Conservation (phyloP, 2,113 vertebrate species). For the Pseudopodoces humilis region DNA sequence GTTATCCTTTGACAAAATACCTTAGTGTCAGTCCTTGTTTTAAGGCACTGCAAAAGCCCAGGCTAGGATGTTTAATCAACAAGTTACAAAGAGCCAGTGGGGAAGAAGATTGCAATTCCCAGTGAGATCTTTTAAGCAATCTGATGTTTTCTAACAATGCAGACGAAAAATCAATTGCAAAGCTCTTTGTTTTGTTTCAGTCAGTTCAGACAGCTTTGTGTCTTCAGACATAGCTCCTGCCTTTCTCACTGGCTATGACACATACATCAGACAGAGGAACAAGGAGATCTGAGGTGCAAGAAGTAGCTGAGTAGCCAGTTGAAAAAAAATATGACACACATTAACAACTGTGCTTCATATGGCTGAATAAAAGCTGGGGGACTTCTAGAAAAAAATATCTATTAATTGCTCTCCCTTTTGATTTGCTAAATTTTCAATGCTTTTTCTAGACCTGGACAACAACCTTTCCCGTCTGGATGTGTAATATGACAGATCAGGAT, state of each 20-base stretch:
- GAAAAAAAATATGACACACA: background rate
- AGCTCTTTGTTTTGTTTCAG: background rate
- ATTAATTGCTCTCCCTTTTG: background rate
- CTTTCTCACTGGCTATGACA: background rate
- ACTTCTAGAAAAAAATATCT: background rate
- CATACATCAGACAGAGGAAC: background rate
- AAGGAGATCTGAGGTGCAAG: background rate
- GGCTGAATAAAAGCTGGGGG: background rate
- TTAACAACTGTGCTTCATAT: background rate
- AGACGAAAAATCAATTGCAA: background rate
- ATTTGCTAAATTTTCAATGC: background rate
- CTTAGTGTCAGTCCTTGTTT: background rate
- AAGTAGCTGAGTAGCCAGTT: background rate
- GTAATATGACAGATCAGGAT: background rate
- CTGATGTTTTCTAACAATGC: background rate
- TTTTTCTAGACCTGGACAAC: background rate
- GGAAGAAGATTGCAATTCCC: background rate
- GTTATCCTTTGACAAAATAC: conserved; percentile 6
- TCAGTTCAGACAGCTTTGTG: too few species aligned
- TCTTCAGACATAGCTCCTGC: background rate
- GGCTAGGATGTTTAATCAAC: background rate
- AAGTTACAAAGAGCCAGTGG: background rate
- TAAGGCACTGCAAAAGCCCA: background rate
- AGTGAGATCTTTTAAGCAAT: background rate
- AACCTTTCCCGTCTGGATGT: background rate